Evolutionary conservation across 2,797 vertebrate species (phyloP).

Genomic region (Huso huso): DNA sequence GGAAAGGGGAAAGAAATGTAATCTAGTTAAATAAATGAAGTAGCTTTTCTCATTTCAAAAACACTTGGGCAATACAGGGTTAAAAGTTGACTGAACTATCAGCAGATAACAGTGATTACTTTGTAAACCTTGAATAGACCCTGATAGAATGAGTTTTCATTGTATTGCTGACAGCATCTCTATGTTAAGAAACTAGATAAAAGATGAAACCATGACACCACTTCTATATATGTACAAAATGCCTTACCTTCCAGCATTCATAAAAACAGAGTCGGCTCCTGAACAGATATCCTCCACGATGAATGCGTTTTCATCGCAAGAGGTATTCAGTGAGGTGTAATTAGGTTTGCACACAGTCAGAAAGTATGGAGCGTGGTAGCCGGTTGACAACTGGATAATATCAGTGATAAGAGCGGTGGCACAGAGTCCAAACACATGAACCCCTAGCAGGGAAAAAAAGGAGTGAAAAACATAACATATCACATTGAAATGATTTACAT

Average conservation of each 20-base stretch:
- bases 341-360: conserved; percentile 96
- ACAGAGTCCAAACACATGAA: conserved; percentile 91
- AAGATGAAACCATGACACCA: neutral
- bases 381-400: conserved; percentile 90
- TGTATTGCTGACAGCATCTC: too few relatives aligned
- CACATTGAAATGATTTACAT: too few relatives aligned
- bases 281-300: conserved; percentile 92
- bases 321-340: conserved; percentile 83
- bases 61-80: too few relatives aligned
- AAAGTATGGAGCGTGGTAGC: conserved; percentile 91
- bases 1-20: too few relatives aligned
- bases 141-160: too few relatives aligned
- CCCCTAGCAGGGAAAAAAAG: conserved; percentile 54
- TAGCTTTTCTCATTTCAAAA: too few relatives aligned
- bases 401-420: conserved; percentile 94
- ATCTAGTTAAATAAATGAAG: too few relatives aligned
- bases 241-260: conserved; percentile 85
- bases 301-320: conserved; percentile 88
- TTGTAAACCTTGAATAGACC: too few relatives aligned
- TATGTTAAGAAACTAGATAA: too few relatives aligned
- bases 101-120: too few relatives aligned
- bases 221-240: neutral
- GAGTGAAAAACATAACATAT: too few relatives aligned
- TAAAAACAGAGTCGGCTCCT: conserved; percentile 72
- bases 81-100: too few relatives aligned